These are phyloP conservation scores for Passerina amoena DNA, from an alignment of 2,113 vertebrate species.

Conservation along the genomic window DNA sequence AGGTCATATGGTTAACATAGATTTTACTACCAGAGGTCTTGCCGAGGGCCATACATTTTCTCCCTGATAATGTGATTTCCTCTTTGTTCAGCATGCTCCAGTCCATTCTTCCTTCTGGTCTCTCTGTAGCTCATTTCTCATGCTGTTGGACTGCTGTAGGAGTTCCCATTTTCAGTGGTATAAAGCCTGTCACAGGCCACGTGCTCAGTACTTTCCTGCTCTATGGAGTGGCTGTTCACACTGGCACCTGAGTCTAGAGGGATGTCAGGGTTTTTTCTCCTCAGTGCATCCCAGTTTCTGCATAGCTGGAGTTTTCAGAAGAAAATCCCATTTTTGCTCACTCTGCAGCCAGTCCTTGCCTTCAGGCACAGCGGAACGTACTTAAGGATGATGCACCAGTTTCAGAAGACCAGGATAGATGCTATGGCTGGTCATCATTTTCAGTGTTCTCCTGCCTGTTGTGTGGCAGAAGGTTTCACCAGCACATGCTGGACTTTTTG, in stretches of 20 bases:
- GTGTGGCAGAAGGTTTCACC: not conserved
- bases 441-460: not conserved
- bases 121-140: not conserved
- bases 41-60: not conserved
- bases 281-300: not conserved
- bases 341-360: not conserved
- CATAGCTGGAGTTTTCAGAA: not conserved
- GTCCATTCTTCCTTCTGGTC: not conserved
- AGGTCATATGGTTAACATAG: not conserved
- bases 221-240: not conserved
- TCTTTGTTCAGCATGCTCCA: not conserved
- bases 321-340: not conserved
- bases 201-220: not conserved
- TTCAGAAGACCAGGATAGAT: not conserved
- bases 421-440: not conserved
- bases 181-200: not conserved
- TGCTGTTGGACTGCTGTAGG: not conserved
- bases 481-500: not conserved
- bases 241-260: not conserved
- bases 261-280: not conserved
- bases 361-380: not conserved
- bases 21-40: constrained; percentile 17
- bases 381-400: not conserved
- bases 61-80: not conserved
- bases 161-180: not conserved